Evolutionary conservation across 2,797 vertebrate genomes (phyloP).

Genomic region (Crocodylus rhombifer): DNA sequence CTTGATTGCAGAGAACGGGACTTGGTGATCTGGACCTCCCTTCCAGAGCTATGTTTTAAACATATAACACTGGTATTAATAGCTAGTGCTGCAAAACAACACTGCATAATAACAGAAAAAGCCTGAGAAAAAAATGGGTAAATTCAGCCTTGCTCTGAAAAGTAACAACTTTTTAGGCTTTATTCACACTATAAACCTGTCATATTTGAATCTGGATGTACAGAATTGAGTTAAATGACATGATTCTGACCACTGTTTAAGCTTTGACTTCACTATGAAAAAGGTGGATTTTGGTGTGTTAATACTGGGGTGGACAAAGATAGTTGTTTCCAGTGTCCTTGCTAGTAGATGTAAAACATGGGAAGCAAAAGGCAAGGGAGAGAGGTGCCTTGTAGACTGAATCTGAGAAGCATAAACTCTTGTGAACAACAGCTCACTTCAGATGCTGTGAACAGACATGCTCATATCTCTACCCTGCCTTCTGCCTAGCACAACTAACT

Average conservation of each 20-base stretch:
- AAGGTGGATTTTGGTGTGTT: neutral
- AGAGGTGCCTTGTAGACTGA: neutral
- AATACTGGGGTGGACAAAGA: neutral
- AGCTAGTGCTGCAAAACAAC: neutral
- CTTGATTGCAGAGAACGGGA: no score
- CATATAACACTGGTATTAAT: neutral
- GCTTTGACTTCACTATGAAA: neutral
- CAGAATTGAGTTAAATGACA: rapidly evolving
- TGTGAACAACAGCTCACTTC: no score
- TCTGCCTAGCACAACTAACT: no score
- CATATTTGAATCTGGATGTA: neutral
- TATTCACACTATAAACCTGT: neutral
- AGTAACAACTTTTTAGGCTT: neutral
- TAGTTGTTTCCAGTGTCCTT: neutral
- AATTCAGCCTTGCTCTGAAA: neutral
- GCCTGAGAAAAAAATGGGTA: neutral
- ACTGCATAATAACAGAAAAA: neutral
- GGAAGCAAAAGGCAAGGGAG: neutral
- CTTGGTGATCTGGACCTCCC: neutral
- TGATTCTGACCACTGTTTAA: neutral
- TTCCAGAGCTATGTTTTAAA: neutral
- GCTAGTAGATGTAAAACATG: neutral
- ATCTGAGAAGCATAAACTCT: neutral
- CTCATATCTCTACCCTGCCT: no score
- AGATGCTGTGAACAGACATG: no score